Percentiles rank a stretch among this genome's conserved stretches.
phyloP scores from a whole-genome alignment of 1,140 invertebrate genomes.

The Phthorimaea operculella region DNA sequence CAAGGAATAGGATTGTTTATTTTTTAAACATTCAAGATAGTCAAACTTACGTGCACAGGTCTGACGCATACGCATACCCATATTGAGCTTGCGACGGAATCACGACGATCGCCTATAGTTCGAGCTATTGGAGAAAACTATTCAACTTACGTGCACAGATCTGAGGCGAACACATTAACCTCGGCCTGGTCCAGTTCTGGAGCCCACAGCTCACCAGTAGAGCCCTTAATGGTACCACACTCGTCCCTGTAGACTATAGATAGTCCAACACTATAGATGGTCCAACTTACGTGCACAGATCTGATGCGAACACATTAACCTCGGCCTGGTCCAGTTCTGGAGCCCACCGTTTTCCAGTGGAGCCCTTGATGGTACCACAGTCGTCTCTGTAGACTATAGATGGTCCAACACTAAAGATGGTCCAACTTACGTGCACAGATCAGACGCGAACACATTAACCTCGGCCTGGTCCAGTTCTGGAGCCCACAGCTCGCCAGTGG shows the following conservation, averaged over 20 bases:
- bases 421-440: conserved; percentile 74
- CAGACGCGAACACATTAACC: conserved; percentile 74
- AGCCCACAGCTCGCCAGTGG: conserved; percentile 82
- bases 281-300: too few species aligned
- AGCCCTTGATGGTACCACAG: conserved; percentile 76
- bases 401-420: too few species aligned
- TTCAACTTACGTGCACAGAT: too few species aligned
- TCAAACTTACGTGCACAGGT: conserved; percentile 74
- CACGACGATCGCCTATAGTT: too few species aligned
- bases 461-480: conserved; percentile 69
- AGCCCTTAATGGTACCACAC: conserved; percentile 76
- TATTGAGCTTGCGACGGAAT: too few species aligned
- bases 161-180: conserved; percentile 74
- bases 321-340: conserved; percentile 69
- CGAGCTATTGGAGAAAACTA: too few species aligned
- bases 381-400: conserved; percentile 64
- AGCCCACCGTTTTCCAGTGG: conserved; percentile 82
- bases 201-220: conserved; percentile 82
- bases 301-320: conserved; percentile 74
- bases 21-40: too few species aligned
- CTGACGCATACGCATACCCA: conserved; percentile 78
- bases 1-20: too few species aligned
- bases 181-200: conserved; percentile 69
- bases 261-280: too few species aligned
- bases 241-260: conserved; percentile 64